phyloP scores from a whole-genome alignment of 2,113 vertebrate species.

The Nothoprocta pentlandii region DNA sequence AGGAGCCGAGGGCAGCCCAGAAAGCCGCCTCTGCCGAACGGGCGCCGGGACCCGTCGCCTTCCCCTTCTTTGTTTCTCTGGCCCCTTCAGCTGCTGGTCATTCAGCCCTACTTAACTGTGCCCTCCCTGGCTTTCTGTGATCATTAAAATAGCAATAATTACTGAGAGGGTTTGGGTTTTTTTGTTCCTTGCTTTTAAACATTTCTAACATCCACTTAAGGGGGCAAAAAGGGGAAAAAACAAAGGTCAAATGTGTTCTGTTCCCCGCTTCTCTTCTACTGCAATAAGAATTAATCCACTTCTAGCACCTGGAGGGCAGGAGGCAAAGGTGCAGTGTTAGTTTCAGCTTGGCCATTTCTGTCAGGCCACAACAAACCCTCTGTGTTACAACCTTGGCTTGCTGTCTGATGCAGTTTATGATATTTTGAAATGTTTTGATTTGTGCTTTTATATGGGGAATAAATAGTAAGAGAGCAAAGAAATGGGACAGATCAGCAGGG shows the following conservation, averaged over 20 bases:
- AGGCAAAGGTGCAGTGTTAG: not conserved
- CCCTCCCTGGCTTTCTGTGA: conserved; percentile 40
- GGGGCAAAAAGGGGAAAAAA: not conserved
- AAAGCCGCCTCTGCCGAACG: not conserved
- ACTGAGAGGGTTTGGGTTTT: not conserved
- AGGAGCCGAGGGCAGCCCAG: not conserved
- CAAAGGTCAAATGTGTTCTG: not conserved
- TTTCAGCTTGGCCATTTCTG: conserved; percentile 1
- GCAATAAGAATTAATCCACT: conserved; percentile 46
- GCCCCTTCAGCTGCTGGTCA: conserved; percentile 51
- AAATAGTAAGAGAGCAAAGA: not conserved
- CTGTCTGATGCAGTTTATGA: not conserved
- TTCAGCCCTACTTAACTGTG: conserved; percentile 52
- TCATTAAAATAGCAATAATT: conserved; percentile 56
- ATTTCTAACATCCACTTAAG: conserved; percentile 62
- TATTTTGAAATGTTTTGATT: not conserved
- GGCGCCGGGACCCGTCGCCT: not conserved
- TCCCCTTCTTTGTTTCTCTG: conserved; percentile 35
- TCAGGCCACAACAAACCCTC: not conserved
- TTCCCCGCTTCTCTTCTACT: not conserved
- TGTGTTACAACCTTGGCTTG: not conserved
- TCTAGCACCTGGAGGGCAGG: conserved; percentile 19
- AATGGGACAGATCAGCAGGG: not conserved
- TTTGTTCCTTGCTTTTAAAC: conserved; percentile 37
- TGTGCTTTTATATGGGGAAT: not conserved